These are phyloP conservation scores for Dolichomitus sp. DNA, from an alignment of 2,888 invertebrate species.

Conservation along the genomic window DNA sequence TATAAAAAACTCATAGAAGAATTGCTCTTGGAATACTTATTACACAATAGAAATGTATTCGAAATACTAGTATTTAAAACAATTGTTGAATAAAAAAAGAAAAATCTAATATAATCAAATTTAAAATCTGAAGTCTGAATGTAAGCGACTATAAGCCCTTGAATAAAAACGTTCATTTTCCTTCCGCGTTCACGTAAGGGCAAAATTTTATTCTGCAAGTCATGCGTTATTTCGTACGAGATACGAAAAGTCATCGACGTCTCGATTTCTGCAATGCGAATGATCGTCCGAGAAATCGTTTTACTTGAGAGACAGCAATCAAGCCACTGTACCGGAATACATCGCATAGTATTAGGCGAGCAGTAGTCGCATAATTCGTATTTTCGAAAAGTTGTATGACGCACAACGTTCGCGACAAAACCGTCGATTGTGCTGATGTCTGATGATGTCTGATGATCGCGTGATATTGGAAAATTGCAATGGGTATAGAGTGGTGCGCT, in stretches of 20 bases:
- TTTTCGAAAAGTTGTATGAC: slow-evolving; percentile 60
- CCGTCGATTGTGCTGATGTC: slow-evolving; percentile 19
- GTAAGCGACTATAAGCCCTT: not conserved
- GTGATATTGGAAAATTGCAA: slow-evolving; percentile 50
- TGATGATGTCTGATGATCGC: slow-evolving; percentile 48
- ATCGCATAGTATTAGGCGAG: slow-evolving; percentile 43
- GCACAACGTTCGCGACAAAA: slow-evolving; percentile 24
- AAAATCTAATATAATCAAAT: too few relatives aligned
- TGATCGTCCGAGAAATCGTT: slow-evolving; percentile 38
- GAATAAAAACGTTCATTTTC: not conserved
- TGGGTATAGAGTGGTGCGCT: not conserved
- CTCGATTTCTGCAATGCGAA: slow-evolving; percentile 31
- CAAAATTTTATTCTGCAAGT: slow-evolving; percentile 5
- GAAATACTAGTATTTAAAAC: too few relatives aligned
- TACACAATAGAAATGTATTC: too few relatives aligned
- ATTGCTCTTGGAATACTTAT: too few relatives aligned
- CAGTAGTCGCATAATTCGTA: slow-evolving; percentile 59
- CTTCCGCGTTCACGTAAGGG: not conserved
- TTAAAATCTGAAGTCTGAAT: too few relatives aligned
- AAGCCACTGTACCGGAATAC: slow-evolving; percentile 23
- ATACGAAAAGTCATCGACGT: slow-evolving; percentile 43
- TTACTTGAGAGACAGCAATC: slow-evolving; percentile 24
- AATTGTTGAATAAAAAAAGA: too few relatives aligned
- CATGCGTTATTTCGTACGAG: not conserved
- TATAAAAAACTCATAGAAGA: too few relatives aligned